Evolutionary conservation across 2,113 vertebrate genomes (phyloP).

Genomic region (Elephantulus edwardii): DNA sequence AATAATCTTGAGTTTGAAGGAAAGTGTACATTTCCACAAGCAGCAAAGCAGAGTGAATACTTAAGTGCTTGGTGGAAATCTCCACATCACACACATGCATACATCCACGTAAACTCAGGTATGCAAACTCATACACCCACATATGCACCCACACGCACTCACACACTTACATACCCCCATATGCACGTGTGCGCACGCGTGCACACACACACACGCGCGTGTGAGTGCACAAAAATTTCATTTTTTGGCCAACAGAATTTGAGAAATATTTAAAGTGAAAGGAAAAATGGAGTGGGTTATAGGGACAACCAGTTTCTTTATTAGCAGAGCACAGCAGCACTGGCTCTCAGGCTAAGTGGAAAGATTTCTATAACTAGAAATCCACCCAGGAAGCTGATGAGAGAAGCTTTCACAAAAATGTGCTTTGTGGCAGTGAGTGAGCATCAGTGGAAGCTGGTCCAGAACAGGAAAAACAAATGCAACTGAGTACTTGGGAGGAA

Average conservation of each 20-base stretch:
- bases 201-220: not conserved
- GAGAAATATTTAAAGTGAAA: not conserved
- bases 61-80: not conserved
- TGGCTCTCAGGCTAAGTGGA: not conserved
- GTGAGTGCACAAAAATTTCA: not conserved
- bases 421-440: not conserved
- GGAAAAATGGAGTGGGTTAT: not conserved
- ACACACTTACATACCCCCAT: not conserved
- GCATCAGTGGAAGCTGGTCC: not conserved
- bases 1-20: not conserved
- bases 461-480: not conserved
- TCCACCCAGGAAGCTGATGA: not conserved
- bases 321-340: not conserved
- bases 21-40: not conserved
- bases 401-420: constrained; percentile 1
- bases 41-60: not conserved
- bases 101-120: not conserved
- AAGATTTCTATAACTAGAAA: not conserved
- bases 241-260: not conserved
- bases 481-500: constrained; percentile 25
- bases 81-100: not conserved
- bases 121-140: too few relatives aligned
- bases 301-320: not conserved
- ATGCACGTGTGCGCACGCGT: too few relatives aligned
- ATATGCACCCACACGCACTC: not conserved